A percentile compares a stretch with the other conserved stretches of the same genome.
These are phyloP conservation scores for Halcyon chelicuti DNA, from an alignment of 2,797 vertebrate species.

Conservation along the genomic window DNA sequence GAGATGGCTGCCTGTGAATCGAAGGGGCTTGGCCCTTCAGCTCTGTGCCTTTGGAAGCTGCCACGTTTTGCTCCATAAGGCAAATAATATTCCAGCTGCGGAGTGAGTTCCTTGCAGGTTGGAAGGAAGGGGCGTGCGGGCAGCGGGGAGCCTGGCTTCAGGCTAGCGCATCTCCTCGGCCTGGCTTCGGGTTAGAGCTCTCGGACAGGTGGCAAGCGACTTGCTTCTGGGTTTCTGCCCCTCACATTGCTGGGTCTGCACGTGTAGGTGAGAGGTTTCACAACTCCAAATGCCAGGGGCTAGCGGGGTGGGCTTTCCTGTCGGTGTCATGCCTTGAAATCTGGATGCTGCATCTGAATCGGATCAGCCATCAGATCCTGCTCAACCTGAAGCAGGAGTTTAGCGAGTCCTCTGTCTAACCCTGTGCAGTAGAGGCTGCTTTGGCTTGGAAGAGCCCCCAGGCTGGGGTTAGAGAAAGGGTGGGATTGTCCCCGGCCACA, in stretches of 20 bases:
- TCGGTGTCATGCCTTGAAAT: background rate
- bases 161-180: background rate
- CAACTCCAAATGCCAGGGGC: background rate
- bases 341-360: background rate
- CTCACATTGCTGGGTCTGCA: background rate
- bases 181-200: background rate
- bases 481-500: background rate
- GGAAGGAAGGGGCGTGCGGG: background rate
- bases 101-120: background rate
- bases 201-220: background rate
- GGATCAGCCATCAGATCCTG: background rate
- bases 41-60: background rate
- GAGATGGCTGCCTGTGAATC: background rate
- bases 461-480: background rate
- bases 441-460: background rate
- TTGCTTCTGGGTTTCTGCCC: background rate
- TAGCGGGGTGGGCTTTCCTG: background rate
- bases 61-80: background rate
- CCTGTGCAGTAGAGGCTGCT: background rate
- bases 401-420: background rate
- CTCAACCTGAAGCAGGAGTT: background rate
- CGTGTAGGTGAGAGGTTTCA: background rate
- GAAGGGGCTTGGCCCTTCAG: background rate
- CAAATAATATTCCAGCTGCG: background rate
- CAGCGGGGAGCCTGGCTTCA: background rate